phyloP scores from a whole-genome alignment of 2,113 vertebrate species.

The Porphyrio hochstetteri region DNA sequence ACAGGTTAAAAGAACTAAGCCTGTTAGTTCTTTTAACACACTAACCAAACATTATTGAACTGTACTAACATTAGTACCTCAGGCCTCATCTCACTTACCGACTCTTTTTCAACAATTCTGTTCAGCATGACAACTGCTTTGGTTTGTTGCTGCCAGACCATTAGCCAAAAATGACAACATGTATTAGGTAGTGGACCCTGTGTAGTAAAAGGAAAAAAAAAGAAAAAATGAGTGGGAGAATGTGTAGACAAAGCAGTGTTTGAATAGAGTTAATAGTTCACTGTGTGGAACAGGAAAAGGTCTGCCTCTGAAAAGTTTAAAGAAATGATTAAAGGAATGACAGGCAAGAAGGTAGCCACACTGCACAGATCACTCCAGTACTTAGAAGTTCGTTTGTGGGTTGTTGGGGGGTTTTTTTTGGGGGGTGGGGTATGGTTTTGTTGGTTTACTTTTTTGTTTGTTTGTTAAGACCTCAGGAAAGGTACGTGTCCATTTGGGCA shows the following conservation, averaged over 20 bases:
- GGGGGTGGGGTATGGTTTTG: too few relatives aligned
- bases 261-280: neutral
- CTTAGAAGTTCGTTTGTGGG: neutral
- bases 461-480: neutral
- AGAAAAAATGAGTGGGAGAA: neutral
- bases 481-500: neutral
- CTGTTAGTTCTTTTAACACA: neutral
- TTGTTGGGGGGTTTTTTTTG: too few relatives aligned
- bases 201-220: neutral
- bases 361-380: neutral
- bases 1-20: neutral
- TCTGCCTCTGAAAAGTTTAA: neutral
- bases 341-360: neutral
- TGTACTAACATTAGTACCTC: neutral
- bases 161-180: constrained; percentile 98
- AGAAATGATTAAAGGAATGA: neutral
- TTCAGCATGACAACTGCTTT: constrained; percentile 98
- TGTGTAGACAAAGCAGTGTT: neutral
- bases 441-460: too few relatives aligned
- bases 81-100: constrained; percentile 80
- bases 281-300: neutral
- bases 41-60: neutral
- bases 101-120: constrained; percentile 94
- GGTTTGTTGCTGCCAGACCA: constrained; percentile 96
- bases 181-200: constrained; percentile 96